phyloP scores from a whole-genome alignment of 2,113 vertebrate species.

The Notechis scutatus region DNA sequence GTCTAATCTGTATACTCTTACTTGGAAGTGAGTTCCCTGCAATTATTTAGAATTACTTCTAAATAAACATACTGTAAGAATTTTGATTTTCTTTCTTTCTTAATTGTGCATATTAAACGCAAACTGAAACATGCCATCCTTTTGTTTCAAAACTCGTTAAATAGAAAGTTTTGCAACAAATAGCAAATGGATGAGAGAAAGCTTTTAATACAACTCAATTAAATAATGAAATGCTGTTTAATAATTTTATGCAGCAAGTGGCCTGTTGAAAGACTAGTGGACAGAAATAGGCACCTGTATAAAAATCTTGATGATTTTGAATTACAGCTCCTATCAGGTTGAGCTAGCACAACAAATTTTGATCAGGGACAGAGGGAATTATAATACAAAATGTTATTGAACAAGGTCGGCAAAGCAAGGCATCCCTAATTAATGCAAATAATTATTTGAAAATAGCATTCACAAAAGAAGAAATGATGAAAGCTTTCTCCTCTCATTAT shows the following conservation, averaged over 20 bases:
- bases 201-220: not conserved
- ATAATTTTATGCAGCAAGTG: not conserved
- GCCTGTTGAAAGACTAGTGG: not conserved
- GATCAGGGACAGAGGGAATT: not conserved
- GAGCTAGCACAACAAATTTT: not conserved
- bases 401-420: not conserved
- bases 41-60: not conserved
- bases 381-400: not conserved
- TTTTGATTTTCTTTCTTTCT: not conserved
- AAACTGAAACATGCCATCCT: not conserved
- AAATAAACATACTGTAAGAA: not conserved
- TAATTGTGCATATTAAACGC: not conserved
- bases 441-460: not conserved
- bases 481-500: not conserved
- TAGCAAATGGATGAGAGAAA: not conserved
- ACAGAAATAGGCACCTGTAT: not conserved
- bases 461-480: not conserved
- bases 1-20: not conserved
- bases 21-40: not conserved
- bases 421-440: not conserved
- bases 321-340: not conserved
- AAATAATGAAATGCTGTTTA: not conserved
- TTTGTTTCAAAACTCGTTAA: not conserved
- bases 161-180: not conserved
- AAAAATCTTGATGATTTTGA: not conserved